phyloP scores from a whole-genome alignment of 1,140 invertebrate genomes.

The Drosophila arizonae region DNA sequence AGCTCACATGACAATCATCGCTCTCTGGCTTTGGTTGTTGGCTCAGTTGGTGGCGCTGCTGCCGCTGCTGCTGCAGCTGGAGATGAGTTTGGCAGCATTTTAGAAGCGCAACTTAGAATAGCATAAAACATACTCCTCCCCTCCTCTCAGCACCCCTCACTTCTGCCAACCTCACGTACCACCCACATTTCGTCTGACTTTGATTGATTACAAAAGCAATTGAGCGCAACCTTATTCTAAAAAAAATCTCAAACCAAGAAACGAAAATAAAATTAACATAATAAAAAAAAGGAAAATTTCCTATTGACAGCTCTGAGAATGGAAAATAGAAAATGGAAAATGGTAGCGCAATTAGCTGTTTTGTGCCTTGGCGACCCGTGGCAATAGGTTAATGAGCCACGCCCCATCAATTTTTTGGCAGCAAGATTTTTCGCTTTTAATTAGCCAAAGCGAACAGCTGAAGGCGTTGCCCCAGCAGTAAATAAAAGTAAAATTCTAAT shows the following conservation, averaged over 20 bases:
- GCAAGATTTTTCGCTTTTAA: conserved; percentile 51
- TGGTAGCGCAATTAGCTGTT: conserved; percentile 51
- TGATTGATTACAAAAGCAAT: conserved; percentile 78
- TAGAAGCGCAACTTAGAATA: conserved; percentile 12
- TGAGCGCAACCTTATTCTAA: conserved; percentile 55
- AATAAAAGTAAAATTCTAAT: conserved; percentile 72
- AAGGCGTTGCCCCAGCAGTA: conserved; percentile 29
- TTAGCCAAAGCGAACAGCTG: conserved; percentile 46
- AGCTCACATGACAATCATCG: conserved; percentile 41
- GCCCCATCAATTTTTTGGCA: conserved; percentile 47
- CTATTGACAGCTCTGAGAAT: conserved; percentile 58
- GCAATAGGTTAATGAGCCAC: conserved; percentile 42
- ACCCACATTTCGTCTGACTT: conserved; percentile 47
- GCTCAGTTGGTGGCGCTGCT: not conserved
- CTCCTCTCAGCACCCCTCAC: not conserved
- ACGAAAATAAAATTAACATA: conserved; percentile 63
- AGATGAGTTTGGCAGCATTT: conserved; percentile 53
- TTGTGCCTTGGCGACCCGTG: conserved; percentile 10
- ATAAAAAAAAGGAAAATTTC: conserved; percentile 52
- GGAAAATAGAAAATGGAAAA: conserved; percentile 38
- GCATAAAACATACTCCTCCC: conserved; percentile 5
- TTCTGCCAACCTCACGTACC: not conserved
- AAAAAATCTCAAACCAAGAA: conserved; percentile 9
- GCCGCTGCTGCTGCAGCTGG: not conserved
- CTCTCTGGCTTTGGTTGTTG: conserved; percentile 12